These are phyloP conservation scores for Dorcus hopei DNA, from an alignment of 2,888 invertebrate genomes.

Conservation along the genomic window DNA sequence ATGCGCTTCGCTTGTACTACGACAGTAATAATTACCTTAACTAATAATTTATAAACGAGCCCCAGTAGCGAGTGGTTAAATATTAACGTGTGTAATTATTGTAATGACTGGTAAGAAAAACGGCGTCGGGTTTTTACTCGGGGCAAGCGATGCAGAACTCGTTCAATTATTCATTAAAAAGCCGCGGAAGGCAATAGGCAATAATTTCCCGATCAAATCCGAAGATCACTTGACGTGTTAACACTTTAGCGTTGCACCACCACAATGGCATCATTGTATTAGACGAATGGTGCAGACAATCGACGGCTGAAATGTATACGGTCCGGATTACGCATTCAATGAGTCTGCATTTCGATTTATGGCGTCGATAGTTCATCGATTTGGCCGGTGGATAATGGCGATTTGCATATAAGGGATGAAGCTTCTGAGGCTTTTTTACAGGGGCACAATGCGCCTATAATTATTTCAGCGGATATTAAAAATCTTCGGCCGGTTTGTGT, in stretches of 20 bases:
- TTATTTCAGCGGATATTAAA: neutral
- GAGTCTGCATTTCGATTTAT: conserved; percentile 35
- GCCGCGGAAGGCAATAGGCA: too few species aligned
- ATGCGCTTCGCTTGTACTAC: too few species aligned
- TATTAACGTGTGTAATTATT: too few species aligned
- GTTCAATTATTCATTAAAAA: too few species aligned
- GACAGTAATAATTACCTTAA: too few species aligned
- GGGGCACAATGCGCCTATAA: neutral
- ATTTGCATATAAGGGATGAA: conserved; percentile 34
- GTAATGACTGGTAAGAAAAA: too few species aligned
- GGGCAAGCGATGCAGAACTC: too few species aligned
- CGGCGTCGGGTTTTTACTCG: too few species aligned
- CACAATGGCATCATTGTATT: conserved; percentile 11
- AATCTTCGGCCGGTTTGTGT: neutral
- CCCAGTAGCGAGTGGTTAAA: too few species aligned
- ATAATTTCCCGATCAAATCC: neutral
- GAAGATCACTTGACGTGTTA: neutral
- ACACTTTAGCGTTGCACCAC: conserved; percentile 3
- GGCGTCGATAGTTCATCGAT: conserved; percentile 35
- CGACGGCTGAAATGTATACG: conserved; percentile 30
- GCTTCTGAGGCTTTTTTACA: neutral
- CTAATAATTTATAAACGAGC: too few species aligned
- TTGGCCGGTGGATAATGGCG: conserved; percentile 31
- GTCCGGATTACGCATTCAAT: conserved; percentile 34
- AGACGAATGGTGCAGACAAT: conserved; percentile 24